phyloP scores from a whole-genome alignment of 2,797 vertebrate genomes.

The Psittacula derbiana region DNA sequence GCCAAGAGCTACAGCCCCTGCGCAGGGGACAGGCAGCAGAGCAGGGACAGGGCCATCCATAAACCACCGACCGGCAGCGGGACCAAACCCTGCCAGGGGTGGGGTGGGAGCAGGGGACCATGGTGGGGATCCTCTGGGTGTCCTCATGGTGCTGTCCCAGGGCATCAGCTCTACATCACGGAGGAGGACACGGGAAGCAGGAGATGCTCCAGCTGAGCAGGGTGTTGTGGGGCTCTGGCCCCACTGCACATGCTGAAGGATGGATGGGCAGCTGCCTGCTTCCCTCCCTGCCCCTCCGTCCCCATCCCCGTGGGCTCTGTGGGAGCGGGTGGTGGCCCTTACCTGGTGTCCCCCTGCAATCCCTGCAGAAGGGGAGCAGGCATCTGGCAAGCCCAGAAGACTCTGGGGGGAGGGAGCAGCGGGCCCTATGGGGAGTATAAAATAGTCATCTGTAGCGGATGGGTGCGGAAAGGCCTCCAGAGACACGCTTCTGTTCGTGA shows the following conservation, averaged over 20 bases:
- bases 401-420: constrained; percentile 68
- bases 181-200: background rate
- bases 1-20: background rate
- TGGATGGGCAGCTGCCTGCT: background rate
- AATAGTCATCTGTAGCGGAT: constrained; percentile 62
- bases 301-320: background rate
- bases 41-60: constrained; percentile 67
- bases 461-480: background rate
- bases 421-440: constrained; percentile 73
- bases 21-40: background rate
- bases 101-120: background rate
- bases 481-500: background rate
- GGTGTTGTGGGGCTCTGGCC: background rate
- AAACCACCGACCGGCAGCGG: constrained; percentile 49
- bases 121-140: background rate
- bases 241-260: background rate
- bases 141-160: background rate
- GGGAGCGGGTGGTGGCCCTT: constrained; percentile 57
- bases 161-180: background rate
- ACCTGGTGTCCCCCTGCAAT: constrained; percentile 72
- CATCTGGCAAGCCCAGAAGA: constrained; percentile 71
- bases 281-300: constrained; percentile 24
- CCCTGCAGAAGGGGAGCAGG: constrained; percentile 68
- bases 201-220: background rate
- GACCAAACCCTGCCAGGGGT: background rate